Evolutionary conservation across 2,113 vertebrate species (phyloP), one percentile per base, ranked within the genome.

Genomic region (Oostethus manadensis): DNA sequence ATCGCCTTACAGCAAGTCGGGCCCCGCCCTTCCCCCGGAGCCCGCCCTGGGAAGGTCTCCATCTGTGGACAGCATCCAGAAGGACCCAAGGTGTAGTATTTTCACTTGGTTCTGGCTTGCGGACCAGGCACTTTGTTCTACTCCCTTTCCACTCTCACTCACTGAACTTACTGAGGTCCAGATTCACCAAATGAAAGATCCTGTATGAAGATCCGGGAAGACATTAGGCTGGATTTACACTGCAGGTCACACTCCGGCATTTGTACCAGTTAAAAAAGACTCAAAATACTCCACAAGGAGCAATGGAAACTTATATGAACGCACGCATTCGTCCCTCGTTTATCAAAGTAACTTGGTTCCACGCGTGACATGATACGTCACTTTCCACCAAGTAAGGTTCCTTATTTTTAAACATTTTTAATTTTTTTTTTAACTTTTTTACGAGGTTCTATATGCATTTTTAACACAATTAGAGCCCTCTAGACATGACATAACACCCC

Each of bases 21-120:
- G 97, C 78, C 94, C 96, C 10, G 90, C 94, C 74, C 93, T 98
- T 68, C 94, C 97, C 14, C 95, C 97, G 0, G 97, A 99, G 81
- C 93, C 93, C 56, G 91, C 94, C 45, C 89, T 99, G 86, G 95
- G 93, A 84, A 90, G 96, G 69, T 99, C 97, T 51, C 96, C 97
- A 49, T 99, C 97, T 66, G 94, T 99, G 79, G 97, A 99, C 91
- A 99, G 97, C 90, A 99, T 99, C 85, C 97, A 99, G 90, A 99
- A 99, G 90, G 97, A 99, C 83, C 97, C 97, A 90, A 98, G 96
- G 97, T 98, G 89, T 51, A 2, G 17, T 7, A 1, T 26, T 50
- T 53, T 21, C 26, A 22, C 23, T 54, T 29, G 1, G 1, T 60
- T 71, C 47, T 70, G 66, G 71, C 54, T 80, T 66, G 53, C 65